Evolutionary conservation across 1,140 invertebrate species (phyloP).

Genomic region (Muscidifurax raptorellus): DNA sequence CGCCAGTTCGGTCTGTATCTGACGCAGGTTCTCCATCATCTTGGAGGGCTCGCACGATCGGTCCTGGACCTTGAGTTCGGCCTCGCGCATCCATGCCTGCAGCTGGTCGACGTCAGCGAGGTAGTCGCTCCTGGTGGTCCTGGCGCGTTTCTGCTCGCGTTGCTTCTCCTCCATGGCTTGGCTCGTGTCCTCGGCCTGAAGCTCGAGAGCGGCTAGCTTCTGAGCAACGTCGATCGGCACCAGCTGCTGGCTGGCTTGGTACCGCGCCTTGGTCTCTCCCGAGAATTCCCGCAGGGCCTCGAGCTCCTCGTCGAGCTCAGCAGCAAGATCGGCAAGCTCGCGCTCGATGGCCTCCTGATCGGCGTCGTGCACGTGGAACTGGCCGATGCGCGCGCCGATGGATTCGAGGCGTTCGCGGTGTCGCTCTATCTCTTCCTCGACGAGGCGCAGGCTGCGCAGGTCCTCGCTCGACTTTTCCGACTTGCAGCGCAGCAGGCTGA

Average conservation of each 20-base stretch:
- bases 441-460: slow-evolving; percentile 77
- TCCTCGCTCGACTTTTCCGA: slow-evolving; percentile 78
- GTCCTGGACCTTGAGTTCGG: slow-evolving; percentile 89
- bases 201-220: slow-evolving; percentile 84
- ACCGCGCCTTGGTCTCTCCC: slow-evolving; percentile 80
- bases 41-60: slow-evolving; percentile 84
- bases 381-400: slow-evolving; percentile 79
- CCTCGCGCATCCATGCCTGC: slow-evolving; percentile 87
- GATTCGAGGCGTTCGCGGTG: slow-evolving; percentile 80
- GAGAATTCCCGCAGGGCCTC: slow-evolving; percentile 80
- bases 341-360: slow-evolving; percentile 78
- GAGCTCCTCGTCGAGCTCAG: slow-evolving; percentile 76
- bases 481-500: slow-evolving; percentile 77
- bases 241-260: slow-evolving; percentile 80
- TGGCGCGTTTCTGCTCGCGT: slow-evolving; percentile 89
- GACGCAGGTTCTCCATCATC: slow-evolving; percentile 85
- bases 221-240: slow-evolving; percentile 86
- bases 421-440: slow-evolving; percentile 80
- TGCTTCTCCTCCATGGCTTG: slow-evolving; percentile 91
- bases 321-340: slow-evolving; percentile 74
- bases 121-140: slow-evolving; percentile 88
- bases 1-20: slow-evolving; percentile 85
- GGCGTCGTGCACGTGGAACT: slow-evolving; percentile 85
- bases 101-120: slow-evolving; percentile 86
- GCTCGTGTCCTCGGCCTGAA: slow-evolving; percentile 86